Percentiles rank a stretch among this genome's conserved stretches.
Evolutionary conservation across 2,113 vertebrate genomes (phyloP).

Genomic region (Struthidea cinerea): DNA sequence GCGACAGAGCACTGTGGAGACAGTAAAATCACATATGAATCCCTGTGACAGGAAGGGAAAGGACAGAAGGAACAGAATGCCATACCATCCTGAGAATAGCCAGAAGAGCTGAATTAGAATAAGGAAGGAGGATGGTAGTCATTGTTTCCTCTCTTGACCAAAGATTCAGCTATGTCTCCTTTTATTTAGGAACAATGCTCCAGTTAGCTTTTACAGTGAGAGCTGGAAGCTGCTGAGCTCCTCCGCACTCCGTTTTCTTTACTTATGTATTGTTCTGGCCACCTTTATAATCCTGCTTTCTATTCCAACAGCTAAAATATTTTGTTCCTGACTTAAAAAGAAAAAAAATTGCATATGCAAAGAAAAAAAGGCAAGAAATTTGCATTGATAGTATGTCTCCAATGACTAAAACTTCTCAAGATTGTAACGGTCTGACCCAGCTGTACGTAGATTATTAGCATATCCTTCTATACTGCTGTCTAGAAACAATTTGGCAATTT

Average conservation of each 20-base stretch:
- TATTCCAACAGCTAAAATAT: background rate
- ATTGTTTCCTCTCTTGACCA: background rate
- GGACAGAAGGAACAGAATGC: background rate
- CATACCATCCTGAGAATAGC: background rate
- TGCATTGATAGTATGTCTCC: background rate
- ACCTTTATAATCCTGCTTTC: background rate
- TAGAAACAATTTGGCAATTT: background rate
- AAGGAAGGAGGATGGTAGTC: background rate
- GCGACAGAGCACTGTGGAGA: background rate
- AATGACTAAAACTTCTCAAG: background rate
- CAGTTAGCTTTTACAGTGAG: background rate
- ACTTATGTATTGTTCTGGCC: background rate
- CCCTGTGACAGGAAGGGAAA: background rate
- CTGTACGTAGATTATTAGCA: background rate
- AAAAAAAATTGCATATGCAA: background rate
- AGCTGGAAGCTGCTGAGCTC: background rate
- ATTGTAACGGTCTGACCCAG: background rate
- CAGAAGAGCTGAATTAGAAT: background rate
- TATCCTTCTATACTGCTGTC: background rate
- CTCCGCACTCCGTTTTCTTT: background rate
- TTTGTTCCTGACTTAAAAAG: background rate
- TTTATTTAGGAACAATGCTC: background rate
- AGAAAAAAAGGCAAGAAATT: background rate
- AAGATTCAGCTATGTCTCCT: background rate
- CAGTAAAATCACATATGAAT: background rate